Evolutionary conservation across 1,140 invertebrate species (phyloP), one percentile per base, ranked within the genome.

Genomic region (Drosophila leontia): DNA sequence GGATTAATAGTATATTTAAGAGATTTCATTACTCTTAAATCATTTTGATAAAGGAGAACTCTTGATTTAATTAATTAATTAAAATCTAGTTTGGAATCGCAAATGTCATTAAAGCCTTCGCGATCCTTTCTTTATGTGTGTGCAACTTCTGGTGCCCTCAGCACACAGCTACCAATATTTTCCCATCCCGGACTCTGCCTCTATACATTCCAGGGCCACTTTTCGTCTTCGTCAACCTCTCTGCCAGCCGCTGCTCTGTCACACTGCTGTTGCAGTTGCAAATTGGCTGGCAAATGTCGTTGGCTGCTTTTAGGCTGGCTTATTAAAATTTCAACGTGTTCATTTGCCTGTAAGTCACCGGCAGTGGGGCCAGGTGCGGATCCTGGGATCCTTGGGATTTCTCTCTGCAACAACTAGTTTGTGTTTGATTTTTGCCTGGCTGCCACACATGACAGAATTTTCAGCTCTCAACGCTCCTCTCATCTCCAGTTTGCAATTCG

Each of bases 291-390:
- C 84, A 87, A 90, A 81, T 88, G 84, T 60, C 71, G 84, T 80
- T 78, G 84, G 72, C 61, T 87, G 84, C 84, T 88, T 87, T 87
- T 87, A 87, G 84, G 84, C 81, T 87, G 84, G 77, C 84, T 90
- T 87, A 87, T 87, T 90, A 87, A 87, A 88, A 87, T 87, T 87
- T 80, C 74, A 87, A 82, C 80, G 76, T 87, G 83, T 88, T 87
- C 83, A 88, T 87, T 88, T 87, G 84, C 72, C 84, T 83, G 84
- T 65, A 69, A 86, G 75, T 78, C 75, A 78, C 47, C 45, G 60
- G 35, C 32, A 44, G 57, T 26, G 39, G 59, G 37, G 29, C 26
- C 57, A 42, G 64, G 42, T 59, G 63, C 23, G 37, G 60, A 68
- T 70, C 41, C 44, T 34, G 23, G 65, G 70, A 68, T 70, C 41